Evolutionary conservation across 2,113 vertebrate genomes (phyloP).

Genomic region (Halichoerus grypus): DNA sequence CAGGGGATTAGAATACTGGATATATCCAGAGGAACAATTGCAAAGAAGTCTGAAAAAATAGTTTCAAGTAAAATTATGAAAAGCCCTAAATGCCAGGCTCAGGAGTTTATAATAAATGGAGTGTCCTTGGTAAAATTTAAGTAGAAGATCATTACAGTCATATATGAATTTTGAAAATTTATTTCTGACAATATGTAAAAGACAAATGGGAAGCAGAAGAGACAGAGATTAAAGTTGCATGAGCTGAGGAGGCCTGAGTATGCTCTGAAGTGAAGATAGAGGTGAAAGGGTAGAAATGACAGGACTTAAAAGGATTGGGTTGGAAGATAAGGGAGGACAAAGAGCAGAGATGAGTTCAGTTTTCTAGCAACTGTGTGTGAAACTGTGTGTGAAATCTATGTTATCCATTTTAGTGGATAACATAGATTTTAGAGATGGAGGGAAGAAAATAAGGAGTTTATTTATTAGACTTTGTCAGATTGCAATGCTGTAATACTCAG

Average conservation of each 20-base stretch:
- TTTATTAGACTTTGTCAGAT: neutral
- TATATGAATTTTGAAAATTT: neutral
- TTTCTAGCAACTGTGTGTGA: neutral
- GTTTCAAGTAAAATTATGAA: neutral
- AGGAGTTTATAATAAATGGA: neutral
- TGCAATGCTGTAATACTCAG: neutral
- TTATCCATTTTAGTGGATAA: neutral
- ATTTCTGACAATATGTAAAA: neutral
- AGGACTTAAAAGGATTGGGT: neutral
- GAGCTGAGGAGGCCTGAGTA: neutral
- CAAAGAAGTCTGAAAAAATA: neutral
- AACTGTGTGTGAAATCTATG: neutral
- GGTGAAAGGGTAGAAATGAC: neutral
- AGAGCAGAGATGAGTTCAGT: neutral
- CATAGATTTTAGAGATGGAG: neutral
- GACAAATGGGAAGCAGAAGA: neutral
- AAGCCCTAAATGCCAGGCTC: neutral
- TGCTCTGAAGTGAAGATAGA: neutral
- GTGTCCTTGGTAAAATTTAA: neutral
- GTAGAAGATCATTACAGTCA: neutral
- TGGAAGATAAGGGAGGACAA: neutral
- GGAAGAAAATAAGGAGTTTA: neutral
- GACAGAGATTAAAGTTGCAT: neutral
- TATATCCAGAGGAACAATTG: neutral
- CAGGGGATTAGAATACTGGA: neutral